These are phyloP conservation scores for Coenobita brevimanus DNA, from an alignment of 1,140 invertebrate genomes.

Conservation along the genomic window DNA sequence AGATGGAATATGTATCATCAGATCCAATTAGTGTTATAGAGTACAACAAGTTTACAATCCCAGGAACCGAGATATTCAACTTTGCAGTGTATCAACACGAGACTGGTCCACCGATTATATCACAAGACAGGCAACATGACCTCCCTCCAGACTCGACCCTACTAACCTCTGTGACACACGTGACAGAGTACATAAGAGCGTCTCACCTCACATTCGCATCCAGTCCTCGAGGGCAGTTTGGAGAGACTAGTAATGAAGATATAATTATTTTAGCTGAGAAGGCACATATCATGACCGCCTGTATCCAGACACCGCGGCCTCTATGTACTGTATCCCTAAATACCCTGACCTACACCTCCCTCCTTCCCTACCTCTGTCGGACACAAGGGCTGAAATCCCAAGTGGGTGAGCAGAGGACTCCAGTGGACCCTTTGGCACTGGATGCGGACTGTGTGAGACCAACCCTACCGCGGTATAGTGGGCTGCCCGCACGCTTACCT, in stretches of 20 bases:
- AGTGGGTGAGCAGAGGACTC: too few relatives aligned
- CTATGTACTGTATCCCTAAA: not conserved
- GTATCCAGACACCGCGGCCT: not conserved
- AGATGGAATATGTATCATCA: not conserved
- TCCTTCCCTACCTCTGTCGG: too few relatives aligned
- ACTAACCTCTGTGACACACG: slow-evolving; percentile 12
- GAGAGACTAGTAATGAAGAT: not conserved
- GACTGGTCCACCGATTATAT: too few relatives aligned
- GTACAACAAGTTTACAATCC: too few relatives aligned
- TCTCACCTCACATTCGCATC: slow-evolving; percentile 32
- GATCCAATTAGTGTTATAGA: not conserved
- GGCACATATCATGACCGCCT: not conserved
- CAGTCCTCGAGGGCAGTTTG: slow-evolving; percentile 32
- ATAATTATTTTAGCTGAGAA: not conserved
- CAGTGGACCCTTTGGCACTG: slow-evolving; percentile 19
- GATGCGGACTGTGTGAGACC: not conserved
- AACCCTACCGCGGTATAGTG: not conserved
- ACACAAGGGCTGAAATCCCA: too few relatives aligned
- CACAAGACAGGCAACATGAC: too few relatives aligned
- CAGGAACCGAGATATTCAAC: not conserved
- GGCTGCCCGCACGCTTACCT: not conserved
- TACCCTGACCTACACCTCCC: too few relatives aligned
- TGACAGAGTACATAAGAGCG: not conserved
- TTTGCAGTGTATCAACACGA: slow-evolving; percentile 6
- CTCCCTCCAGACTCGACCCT: slow-evolving; percentile 39